These are phyloP conservation scores for Mastomys coucha DNA, from an alignment of 2,113 vertebrate species.

Conservation along the genomic window DNA sequence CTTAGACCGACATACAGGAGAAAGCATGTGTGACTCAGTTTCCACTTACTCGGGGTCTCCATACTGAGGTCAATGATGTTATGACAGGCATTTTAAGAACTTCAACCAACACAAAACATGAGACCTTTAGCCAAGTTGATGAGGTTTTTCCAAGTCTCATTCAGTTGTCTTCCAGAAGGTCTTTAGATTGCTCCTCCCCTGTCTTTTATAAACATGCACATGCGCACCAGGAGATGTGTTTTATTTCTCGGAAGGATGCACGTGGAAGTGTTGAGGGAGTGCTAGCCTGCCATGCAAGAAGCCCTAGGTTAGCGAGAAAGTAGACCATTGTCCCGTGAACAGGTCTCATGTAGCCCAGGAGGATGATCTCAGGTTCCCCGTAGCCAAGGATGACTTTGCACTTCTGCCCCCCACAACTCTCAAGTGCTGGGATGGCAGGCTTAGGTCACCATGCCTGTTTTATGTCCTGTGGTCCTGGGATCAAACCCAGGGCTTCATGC, in stretches of 20 bases:
- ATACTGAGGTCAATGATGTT: too few relatives aligned
- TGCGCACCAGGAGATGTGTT: not conserved
- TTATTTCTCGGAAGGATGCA: not conserved
- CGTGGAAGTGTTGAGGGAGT: not conserved
- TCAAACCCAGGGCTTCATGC: not conserved
- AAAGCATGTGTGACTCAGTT: not conserved
- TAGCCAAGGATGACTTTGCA: not conserved
- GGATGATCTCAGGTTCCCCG: not conserved
- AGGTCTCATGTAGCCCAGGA: not conserved
- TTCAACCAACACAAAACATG: accelerated
- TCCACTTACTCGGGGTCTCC: not conserved
- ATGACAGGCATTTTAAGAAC: not conserved
- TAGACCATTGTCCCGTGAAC: not conserved
- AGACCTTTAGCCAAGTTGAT: not conserved
- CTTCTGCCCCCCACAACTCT: not conserved
- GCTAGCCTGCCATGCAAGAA: too few relatives aligned
- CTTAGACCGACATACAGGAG: not conserved
- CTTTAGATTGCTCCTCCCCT: too few relatives aligned
- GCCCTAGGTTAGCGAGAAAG: not conserved
- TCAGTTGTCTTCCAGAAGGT: not conserved
- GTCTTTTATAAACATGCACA: not conserved
- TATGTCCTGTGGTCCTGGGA: not conserved
- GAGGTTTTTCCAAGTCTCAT: not conserved
- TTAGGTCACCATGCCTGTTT: not conserved
- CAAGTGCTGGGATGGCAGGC: not conserved